Base-by-base conservation (phyloP, 2,888 invertebrate species). In the Aplocera efformata region DNA sequence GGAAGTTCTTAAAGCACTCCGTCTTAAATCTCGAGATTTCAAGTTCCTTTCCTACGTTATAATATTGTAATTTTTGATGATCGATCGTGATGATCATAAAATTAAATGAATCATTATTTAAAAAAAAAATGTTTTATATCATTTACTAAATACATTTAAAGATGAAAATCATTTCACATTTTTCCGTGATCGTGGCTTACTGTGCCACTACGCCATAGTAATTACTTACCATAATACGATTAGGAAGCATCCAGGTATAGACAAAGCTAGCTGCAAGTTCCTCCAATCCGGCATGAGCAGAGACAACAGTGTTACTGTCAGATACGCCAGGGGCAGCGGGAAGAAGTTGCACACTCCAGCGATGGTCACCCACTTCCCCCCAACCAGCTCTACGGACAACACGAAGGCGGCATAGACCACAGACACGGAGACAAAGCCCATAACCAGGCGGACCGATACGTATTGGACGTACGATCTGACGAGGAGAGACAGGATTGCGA, bases 391-490 rank as follows among this genome's bases (percentile, higher is more conserved):
- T 57, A 94, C 93, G 23, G 94, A 92, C 22, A 95, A 82, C 4
- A 95, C 94, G 58, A 95, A 94, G 13, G 93, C 94, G 24, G 94
- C 92, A 72, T 94, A 94, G 11, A 95, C 95, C 31, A 95, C 92
- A 9, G 94, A 94, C n/a, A 94, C 94, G 1, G 93, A 94, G 7
- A 94, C 92, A 55, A 93, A 91, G 0, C 95, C 95, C 69, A 94
- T 90, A 1, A 93, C 63, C 2, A 93, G 91, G 28, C 95, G 85
- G 27, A 95, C 88, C 0, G 91, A 76, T 29, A 94, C 88, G 75
- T 94, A 95, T 49, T 94, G 85, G 53, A 92, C 83, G 74, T 92
- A 94, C 53, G 92, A 92, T 10, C 92, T 91, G 2, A 92, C 91
- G 58, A 95, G 90, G 7, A 94, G 91, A 1, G 94, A 90, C n/a